Evolutionary conservation across 2,888 invertebrate species (phyloP), one percentile per base, ranked within the genome.

Genomic region (Muschampia plurimacula): DNA sequence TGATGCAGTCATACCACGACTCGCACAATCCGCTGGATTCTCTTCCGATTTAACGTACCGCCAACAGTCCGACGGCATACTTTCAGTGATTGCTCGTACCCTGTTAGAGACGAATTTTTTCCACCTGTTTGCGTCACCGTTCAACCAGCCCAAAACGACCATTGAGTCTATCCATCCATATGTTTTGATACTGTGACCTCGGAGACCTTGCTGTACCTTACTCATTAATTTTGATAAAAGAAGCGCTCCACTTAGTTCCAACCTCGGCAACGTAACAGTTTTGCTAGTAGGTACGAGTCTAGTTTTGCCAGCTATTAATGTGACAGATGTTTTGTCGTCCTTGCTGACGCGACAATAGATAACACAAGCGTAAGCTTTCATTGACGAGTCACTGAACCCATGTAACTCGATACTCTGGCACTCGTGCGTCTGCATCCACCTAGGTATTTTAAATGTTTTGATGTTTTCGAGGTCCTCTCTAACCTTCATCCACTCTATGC

Each of bases 351-450:
- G 69, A 39, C 69, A 69, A 28, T 69, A 69, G 36, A 69, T 69
- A 15, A 69, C 69, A 52, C 69, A 64, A 9, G 69, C 63, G 28
- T 63, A 69, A 12, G 69, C 69, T 44, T 55, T 63, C 36, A 66
- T 5, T 7, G 65, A 66, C 8, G 65, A 32, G 52, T 66, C 65
- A 66, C 65, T 66, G 65, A 66, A 66, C 65, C 65, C 65, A 36
- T 66, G 52, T 52, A 52, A 66, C 52, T 66, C 65, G 2, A 66
- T 52, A 52, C 32, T 66, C 10, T 66, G 32, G 22, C 52, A 66
- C 52, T 52, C 65, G 9, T 52, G 52, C n/a, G 49, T 66, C 52
- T 66, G 46, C 9, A 65, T 46, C 65, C 65, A 62, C 39, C 62
- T 62, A 13, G 62, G 62, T 13, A 60, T 9, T 60, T 36, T 32